phyloP scores from a whole-genome alignment of 2,113 vertebrate species.

The Periophthalmodon schlosseri region DNA sequence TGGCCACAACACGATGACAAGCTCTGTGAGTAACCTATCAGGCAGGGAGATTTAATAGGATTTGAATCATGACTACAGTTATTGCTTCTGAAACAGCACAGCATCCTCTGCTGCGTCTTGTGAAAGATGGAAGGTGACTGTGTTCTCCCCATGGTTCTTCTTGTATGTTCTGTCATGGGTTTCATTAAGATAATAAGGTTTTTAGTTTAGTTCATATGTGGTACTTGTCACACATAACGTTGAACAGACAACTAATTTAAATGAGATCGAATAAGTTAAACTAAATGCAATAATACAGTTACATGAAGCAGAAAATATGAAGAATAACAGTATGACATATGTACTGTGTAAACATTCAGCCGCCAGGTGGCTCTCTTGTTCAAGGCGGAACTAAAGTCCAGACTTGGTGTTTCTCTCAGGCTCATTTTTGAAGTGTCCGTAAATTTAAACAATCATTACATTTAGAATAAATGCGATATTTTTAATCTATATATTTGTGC shows the following conservation, averaged over 20 bases:
- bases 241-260: background rate
- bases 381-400: constrained; percentile 43
- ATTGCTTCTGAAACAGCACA: background rate
- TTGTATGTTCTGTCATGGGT: background rate
- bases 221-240: background rate
- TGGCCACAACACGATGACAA: background rate
- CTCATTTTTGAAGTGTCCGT: constrained; percentile 25
- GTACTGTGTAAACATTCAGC: background rate
- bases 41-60: background rate
- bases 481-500: background rate
- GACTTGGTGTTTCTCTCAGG: constrained; percentile 31
- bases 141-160: background rate
- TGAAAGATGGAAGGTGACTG: background rate
- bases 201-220: background rate
- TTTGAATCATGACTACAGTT: background rate
- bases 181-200: background rate
- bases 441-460: constrained; percentile 62
- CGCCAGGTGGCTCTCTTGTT: background rate
- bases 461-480: constrained; percentile 47
- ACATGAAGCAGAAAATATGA: background rate
- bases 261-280: background rate
- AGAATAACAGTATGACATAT: too few relatives aligned
- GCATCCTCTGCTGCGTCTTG: background rate
- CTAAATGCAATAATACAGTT: background rate
- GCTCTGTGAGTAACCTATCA: background rate